A percentile compares a stretch with the other conserved stretches of the same genome.
phyloP scores from a whole-genome alignment of 2,888 invertebrate genomes.

The Epicampocera succincta region DNA sequence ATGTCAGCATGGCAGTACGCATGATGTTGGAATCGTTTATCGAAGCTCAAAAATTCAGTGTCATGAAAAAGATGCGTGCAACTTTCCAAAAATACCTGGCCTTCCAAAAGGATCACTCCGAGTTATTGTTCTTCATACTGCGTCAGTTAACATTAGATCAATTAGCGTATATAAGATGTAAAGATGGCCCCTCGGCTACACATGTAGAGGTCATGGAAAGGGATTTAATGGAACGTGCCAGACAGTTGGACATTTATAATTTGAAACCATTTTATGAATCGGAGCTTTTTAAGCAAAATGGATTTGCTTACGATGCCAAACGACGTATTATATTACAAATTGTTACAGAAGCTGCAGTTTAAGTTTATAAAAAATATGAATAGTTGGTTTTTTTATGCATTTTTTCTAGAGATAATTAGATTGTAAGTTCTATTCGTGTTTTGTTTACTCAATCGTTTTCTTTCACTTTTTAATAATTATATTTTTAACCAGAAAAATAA shows the following conservation, averaged over 20 bases:
- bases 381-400: conserved; percentile 35
- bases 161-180: conserved; percentile 89
- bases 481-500: too few relatives aligned
- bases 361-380: conserved; percentile 12
- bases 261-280: conserved; percentile 95
- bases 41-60: conserved; percentile 98
- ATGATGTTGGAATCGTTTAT: conserved; percentile 99
- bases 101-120: conserved; percentile 97
- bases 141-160: conserved; percentile 96
- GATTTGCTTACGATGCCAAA: conserved; percentile 92
- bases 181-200: conserved; percentile 85
- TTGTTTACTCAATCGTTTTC: too few relatives aligned
- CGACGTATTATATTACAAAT: conserved; percentile 93
- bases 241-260: conserved; percentile 94
- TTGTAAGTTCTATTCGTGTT: too few relatives aligned
- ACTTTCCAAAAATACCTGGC: conserved; percentile 96
- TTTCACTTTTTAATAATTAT: too few relatives aligned
- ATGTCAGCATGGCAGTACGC: conserved; percentile 98
- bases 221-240: conserved; percentile 92
- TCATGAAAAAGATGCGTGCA: conserved; percentile 96
- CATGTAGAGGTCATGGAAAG: conserved; percentile 93
- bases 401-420: conserved; percentile 35
- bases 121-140: conserved; percentile 96
- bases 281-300: conserved; percentile 92
- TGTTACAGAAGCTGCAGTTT: conserved; percentile 84